Conservation (phyloP, 1,140 invertebrate species). For the Centruroides sculpturatus region DNA sequence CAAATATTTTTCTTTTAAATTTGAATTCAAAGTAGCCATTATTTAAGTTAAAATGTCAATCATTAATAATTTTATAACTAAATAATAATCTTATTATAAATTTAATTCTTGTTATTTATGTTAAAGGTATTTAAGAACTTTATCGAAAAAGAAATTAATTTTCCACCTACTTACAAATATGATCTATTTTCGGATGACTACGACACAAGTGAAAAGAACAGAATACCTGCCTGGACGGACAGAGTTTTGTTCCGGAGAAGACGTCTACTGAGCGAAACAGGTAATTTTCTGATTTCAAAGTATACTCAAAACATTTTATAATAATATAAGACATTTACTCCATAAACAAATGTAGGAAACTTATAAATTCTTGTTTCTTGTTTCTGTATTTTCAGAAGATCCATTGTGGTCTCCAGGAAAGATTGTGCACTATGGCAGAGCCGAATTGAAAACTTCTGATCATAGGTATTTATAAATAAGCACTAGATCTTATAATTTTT, state of each 20-base stretch:
- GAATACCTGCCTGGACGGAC: conserved; percentile 97
- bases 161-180: conserved; percentile 97
- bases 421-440: conserved; percentile 73
- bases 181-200: conserved; percentile 98
- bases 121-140: conserved; percentile 88
- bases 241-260: conserved; percentile 71
- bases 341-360: background rate
- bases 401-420: conserved; percentile 57
- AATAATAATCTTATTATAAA: no score
- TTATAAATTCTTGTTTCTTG: background rate
- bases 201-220: conserved; percentile 95
- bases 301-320: background rate
- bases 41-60: no score
- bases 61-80: no score
- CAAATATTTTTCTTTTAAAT: no score
- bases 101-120: no score
- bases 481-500: background rate
- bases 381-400: conserved; percentile 19
- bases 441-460: conserved; percentile 94
- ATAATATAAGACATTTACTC: no score
- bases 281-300: conserved; percentile 1
- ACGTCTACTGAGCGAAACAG: conserved; percentile 2
- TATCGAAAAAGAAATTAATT: conserved; percentile 77
- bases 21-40: no score
- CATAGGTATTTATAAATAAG: conserved; percentile 43